These are phyloP conservation scores for Onychostoma macrolepis DNA, from an alignment of 2,113 vertebrate genomes.

Conservation along the genomic window DNA sequence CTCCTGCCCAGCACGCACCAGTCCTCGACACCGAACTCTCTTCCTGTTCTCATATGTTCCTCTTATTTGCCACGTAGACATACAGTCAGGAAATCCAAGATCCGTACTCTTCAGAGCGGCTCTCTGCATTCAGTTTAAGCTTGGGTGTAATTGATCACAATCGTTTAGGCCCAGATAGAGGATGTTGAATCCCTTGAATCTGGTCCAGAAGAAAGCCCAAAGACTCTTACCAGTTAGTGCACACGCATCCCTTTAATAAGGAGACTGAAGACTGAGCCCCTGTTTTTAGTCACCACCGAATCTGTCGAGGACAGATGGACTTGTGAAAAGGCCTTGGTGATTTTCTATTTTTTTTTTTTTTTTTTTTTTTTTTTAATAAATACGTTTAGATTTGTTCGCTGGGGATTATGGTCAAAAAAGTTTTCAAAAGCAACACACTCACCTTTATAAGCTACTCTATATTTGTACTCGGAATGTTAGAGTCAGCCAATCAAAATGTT, in stretches of 20 bases:
- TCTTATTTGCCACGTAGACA: constrained; percentile 21
- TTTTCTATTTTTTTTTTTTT: neutral
- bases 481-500: constrained; percentile 34
- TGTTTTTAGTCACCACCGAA: neutral
- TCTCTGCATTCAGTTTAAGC: constrained; percentile 18
- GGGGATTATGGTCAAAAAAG: constrained; percentile 11
- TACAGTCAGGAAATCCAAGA: neutral
- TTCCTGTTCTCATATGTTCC: constrained; percentile 5
- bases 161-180: constrained; percentile 24
- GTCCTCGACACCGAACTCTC: neutral
- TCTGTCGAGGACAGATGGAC: constrained; percentile 23
- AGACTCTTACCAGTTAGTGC: constrained; percentile 41
- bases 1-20: neutral
- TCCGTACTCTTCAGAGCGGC: neutral
- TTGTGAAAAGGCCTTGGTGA: constrained; percentile 12
- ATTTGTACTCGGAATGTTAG: constrained; percentile 20
- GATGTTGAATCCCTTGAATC: neutral
- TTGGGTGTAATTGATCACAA: neutral
- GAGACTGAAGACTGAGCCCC: constrained; percentile 44
- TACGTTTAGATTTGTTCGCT: neutral
- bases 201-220: constrained; percentile 27
- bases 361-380: neutral
- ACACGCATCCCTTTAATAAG: constrained; percentile 51
- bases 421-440: constrained; percentile 34
- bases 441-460: constrained; percentile 41